Conservation (phyloP, 37 sponge, comb jelly and placozoan genomes). For the Bolinopsis microptera region DNA sequence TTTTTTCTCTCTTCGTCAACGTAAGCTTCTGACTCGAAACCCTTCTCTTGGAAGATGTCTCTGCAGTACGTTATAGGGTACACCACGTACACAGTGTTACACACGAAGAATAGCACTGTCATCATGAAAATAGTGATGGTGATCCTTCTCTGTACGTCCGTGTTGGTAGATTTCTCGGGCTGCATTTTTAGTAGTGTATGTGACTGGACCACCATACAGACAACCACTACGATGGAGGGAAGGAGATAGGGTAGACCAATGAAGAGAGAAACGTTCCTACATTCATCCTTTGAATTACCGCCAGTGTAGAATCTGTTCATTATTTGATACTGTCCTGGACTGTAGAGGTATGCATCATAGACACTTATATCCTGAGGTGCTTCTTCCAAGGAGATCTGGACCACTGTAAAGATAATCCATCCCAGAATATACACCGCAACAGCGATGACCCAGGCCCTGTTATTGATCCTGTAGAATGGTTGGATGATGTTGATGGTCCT, state of each 20-base stretch:
- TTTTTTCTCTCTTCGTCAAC: background rate
- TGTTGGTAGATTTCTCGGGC: background rate
- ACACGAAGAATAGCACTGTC: constrained; percentile 37
- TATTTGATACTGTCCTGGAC: background rate
- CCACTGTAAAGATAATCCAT: background rate
- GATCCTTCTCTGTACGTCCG: constrained; percentile 27
- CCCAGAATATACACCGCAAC: background rate
- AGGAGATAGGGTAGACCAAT: constrained; percentile 12
- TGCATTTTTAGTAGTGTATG: background rate
- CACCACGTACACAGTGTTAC: background rate
- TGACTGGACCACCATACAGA: constrained; percentile 8
- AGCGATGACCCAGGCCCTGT: background rate
- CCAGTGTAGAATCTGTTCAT: no score
- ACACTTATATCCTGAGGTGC: background rate
- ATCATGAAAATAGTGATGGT: constrained; percentile 51
- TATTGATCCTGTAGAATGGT: constrained; percentile 10
- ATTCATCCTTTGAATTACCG: background rate
- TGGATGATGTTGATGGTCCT: background rate
- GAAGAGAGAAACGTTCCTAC: background rate
- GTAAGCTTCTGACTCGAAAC: background rate
- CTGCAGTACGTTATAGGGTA: background rate
- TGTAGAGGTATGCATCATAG: background rate
- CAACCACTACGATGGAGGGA: constrained; percentile 12
- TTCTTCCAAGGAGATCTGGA: background rate
- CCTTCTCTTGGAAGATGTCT: background rate